phyloP scores from a whole-genome alignment of 1,140 invertebrate species.

The Pogonomyrmex barbatus region DNA sequence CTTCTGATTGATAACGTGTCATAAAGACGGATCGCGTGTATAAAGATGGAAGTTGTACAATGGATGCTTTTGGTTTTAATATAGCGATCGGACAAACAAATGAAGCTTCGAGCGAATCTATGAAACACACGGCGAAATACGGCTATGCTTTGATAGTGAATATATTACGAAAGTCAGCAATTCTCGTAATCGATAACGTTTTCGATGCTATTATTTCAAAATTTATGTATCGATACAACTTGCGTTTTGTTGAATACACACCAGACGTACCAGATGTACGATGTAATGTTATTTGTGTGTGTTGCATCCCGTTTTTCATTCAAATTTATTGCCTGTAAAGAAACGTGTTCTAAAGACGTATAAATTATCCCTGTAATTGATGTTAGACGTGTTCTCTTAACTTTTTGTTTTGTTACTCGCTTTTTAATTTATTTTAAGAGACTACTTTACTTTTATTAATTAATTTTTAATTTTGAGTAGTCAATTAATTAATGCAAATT shows the following conservation, averaged over 20 bases:
- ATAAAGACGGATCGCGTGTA: background rate
- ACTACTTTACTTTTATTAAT: background rate
- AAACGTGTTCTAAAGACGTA: background rate
- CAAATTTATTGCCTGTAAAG: background rate
- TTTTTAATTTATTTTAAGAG: background rate
- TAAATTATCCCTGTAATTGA: background rate
- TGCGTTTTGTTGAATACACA: conserved; percentile 7
- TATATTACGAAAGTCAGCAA: conserved; percentile 3
- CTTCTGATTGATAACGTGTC: background rate
- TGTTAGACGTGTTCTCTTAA: background rate
- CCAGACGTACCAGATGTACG: background rate
- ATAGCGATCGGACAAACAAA: background rate
- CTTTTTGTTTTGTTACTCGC: too few relatives aligned
- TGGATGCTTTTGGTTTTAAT: conserved; percentile 31
- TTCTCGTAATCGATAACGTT: conserved; percentile 40
- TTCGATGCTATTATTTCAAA: conserved; percentile 37
- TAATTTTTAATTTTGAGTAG: background rate
- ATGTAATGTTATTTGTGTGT: conserved; percentile 24
- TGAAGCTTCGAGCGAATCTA: conserved; percentile 22
- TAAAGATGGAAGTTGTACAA: background rate
- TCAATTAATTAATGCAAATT: background rate
- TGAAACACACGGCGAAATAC: background rate
- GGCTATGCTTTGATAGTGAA: conserved; percentile 18
- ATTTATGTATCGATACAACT: conserved; percentile 26
- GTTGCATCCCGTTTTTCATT: conserved; percentile 9